Evolutionary conservation across 2,888 invertebrate genomes (phyloP), one percentile per base, ranked within the genome.

Genomic region (Syrphus vitripennis): DNA sequence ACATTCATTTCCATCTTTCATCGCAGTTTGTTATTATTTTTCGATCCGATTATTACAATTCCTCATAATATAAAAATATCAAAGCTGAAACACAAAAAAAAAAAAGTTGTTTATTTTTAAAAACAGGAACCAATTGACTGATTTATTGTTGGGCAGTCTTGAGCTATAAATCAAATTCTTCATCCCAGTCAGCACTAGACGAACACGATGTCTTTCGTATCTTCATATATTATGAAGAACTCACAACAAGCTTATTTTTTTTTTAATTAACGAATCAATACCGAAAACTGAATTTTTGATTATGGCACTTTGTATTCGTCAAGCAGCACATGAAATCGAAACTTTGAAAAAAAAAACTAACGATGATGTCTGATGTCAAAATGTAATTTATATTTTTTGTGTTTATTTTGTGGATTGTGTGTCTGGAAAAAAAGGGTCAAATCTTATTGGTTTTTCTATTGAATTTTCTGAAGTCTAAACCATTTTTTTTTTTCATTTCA

Each of bases 81-180:
- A 34, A 42, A 70, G 29, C 3, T 14, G 19, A 16, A n/a, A n/a
- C n/a, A n/a, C n/a, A n/a, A n/a, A n/a, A n/a, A n/a, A n/a, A n/a
- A 37, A 16, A 74, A 45, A 65, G 29, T 65, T 70, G 37, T 70
- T 55, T 55, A 50, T 70, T 55, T 70, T 42, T 42, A 24, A 70
- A 61, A 67, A 50, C 70, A 37, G 10, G 59, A 70, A 74, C 81
- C 82, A 74, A 77, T 78, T 82, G 78, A 72, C 57, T 82, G 86
- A 86, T 86, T 86, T 86, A 86, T 86, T 77, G 74, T 57, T 65
- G 74, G 82, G 74, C 72, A 77, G 82, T 74, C 57, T 76, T 34
- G 10, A 34, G 77, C 63, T 42, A 74, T 86, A 86, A 81, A 86
- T 86, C 82, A 86, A 76, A 55, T 24, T 29, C 37, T 57, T 29